Evolutionary conservation across 1,140 invertebrate genomes (phyloP), one percentile per base, ranked within the genome.

Genomic region (Drosophila varians): DNA sequence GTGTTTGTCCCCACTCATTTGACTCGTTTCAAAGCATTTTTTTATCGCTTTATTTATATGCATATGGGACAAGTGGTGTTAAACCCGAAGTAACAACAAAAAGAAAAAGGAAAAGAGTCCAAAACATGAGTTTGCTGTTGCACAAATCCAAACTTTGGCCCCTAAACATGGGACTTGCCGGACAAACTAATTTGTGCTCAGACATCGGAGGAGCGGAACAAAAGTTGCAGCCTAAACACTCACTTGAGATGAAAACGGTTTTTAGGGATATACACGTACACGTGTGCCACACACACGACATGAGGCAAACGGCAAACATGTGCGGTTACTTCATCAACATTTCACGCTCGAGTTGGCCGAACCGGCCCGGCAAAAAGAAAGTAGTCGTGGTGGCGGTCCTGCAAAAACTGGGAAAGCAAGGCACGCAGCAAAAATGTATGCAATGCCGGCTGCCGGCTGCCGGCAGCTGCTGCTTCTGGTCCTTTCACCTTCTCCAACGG

Each of bases 271-370:
- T 16, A 38, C 12, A 4, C 36, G n/a, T 36, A 1, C 12, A 36
- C 34, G 11, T 36, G 4, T 36, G 12, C 34, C 34, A 38, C 6
- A 38, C 2, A 38, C 14, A 38, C 14, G 42, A 74, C 54, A 46
- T 34, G 64, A 34, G 31, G 77, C 64, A 60, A 62, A 55, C 61
- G 47, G 74, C 77, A 83, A 72, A 56, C 69, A 73, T 73, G 69
- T 73, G 71, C 70, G 80, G 82, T 66, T 87, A 87, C 82, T 87
- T 87, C 82, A 87, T 87, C 82, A 82, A 87, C 82, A 87, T 82
- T 87, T 87, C 65, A 82, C 82, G 69, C 74, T 87, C 70, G 73
- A 82, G 69, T 87, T 86, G 82, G 42, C 53, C 80, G 55, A 31
- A 47, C 36, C n/a, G 36, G 43, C 31, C 43, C 25, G 48, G 47